phyloP scores from a whole-genome alignment of 2,113 vertebrate species.

The Arvicanthis niloticus region DNA sequence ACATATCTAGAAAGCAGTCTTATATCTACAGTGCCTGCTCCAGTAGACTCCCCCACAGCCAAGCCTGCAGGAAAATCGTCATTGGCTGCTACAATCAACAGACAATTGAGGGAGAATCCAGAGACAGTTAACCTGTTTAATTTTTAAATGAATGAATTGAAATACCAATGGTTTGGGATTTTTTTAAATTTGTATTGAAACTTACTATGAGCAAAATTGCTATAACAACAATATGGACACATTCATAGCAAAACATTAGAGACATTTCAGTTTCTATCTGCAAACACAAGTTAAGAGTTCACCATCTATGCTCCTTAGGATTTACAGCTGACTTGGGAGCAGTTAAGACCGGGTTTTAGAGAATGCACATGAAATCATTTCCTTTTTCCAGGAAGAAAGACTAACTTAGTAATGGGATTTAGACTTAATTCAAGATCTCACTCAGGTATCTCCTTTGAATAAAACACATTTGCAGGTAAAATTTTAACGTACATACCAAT shows the following conservation, averaged over 20 bases:
- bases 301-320: constrained; percentile 85
- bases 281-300: constrained; percentile 87
- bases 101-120: not conserved
- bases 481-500: constrained; percentile 77
- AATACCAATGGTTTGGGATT: not conserved
- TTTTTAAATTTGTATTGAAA: constrained; percentile 5
- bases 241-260: constrained; percentile 75
- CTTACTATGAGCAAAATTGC: constrained; percentile 62
- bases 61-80: not conserved
- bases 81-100: not conserved
- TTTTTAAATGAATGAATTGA: constrained; percentile 58
- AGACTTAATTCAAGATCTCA: constrained; percentile 77
- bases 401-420: constrained; percentile 71
- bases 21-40: not conserved
- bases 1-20: not conserved
- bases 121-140: constrained; percentile 36
- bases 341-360: constrained; percentile 86
- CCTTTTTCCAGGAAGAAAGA: constrained; percentile 74
- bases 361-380: constrained; percentile 73
- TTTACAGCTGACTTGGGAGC: constrained; percentile 86
- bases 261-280: constrained; percentile 86
- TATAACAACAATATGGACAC: constrained; percentile 72
- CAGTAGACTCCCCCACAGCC: not conserved
- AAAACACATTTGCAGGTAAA: constrained; percentile 73
- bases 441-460: constrained; percentile 68